Evolutionary conservation across 2,888 invertebrate species (phyloP), one percentile per base, ranked within the genome.

Genomic region (Clitarchus hookeri): DNA sequence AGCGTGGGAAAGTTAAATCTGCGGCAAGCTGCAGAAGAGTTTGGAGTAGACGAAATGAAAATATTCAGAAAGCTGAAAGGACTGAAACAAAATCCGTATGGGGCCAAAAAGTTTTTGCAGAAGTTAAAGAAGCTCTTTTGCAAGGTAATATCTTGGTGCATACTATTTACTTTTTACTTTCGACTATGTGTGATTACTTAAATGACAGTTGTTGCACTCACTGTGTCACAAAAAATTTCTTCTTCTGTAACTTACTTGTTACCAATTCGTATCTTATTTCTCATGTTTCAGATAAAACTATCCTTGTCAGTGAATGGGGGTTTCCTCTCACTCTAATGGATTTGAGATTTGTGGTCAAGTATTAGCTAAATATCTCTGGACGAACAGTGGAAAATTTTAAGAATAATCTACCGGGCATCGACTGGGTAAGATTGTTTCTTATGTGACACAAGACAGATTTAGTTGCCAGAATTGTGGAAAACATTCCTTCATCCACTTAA

Each of bases 11-110:
- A 65, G 23, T 23, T 65, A 23, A 12, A 8, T 65, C 23, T 65
- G 65, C 65, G 65, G 65, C 65, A 65, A 65, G 65, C 65, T 19
- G 65, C 65, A 13, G 65, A 65, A 65, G 65, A 65, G 65, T 65
- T 16, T 65, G 65, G 65, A 16, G 65, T 19, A 19, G 65, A 65
- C 16, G 16, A 65, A 65, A 65, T n/a, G 65, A 19, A 65, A 65
- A 65, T 65, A 65, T 19, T 65, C 65, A 13, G 65, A 23, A 65
- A 65, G 13, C 16, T 6, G 65, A 16, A 65, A 65, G 65, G 65
- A 23, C 65, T 65, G 16, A 23, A 65, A 65, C 65, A 65, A 65
- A 65, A 65, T 65, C 65, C 65, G 65, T 65, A 65, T 65, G 65
- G 65, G 65, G 65, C 11, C 65, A 19, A 65, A 65, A 13, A 19